phyloP scores from a whole-genome alignment of 2,888 invertebrate species.

The Caenorhabditis sp. region DNA sequence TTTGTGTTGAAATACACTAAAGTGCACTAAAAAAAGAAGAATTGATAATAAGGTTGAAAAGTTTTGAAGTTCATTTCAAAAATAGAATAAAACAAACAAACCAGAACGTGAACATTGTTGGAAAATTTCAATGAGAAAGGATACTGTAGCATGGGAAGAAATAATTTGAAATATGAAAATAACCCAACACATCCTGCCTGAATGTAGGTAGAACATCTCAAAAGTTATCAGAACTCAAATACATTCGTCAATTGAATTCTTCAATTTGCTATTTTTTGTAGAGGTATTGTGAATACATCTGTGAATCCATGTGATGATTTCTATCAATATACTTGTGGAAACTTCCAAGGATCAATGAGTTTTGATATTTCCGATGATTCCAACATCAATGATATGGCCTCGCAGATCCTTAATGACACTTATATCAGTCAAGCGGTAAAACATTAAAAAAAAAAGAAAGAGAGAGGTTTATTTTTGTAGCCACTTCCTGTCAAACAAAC shows the following conservation, averaged over 20 bases:
- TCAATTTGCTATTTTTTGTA: no score
- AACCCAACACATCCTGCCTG: no score
- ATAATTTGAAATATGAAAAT: no score
- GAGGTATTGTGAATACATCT: constrained; percentile 41
- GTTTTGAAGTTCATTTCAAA: not conserved
- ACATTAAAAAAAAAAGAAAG: not conserved
- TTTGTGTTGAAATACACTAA: not conserved
- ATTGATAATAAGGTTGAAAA: not conserved
- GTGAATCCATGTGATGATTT: constrained; percentile 60
- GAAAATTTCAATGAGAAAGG: not conserved
- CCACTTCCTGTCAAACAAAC: constrained; percentile 46
- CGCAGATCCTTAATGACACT: constrained; percentile 19
- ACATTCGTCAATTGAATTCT: no score
- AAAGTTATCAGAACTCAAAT: no score
- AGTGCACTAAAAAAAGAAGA: not conserved
- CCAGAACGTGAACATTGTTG: not conserved
- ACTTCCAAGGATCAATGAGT: constrained; percentile 30
- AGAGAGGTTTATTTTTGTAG: constrained; percentile 21
- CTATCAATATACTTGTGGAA: constrained; percentile 56
- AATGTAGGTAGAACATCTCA: no score
- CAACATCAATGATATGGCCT: constrained; percentile 39
- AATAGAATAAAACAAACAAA: not conserved
- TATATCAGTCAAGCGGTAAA: constrained; percentile 39
- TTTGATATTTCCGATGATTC: constrained; percentile 47
- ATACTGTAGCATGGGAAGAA: no score